Evolutionary conservation across 1,140 invertebrate genomes (phyloP).

Genomic region (Acromyrmex heyeri): DNA sequence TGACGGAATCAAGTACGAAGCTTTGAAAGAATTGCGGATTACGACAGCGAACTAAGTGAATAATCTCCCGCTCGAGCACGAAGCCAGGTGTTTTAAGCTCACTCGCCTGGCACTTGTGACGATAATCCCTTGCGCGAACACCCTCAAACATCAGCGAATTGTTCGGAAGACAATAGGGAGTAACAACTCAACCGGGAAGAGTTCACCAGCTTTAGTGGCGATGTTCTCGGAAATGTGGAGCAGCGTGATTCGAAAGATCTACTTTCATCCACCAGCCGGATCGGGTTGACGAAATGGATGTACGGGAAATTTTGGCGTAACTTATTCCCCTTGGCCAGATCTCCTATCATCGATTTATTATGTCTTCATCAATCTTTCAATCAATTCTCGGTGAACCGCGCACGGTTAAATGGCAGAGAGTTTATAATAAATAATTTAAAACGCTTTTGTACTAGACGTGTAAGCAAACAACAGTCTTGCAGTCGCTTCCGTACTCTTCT

Average conservation of each 20-base stretch:
- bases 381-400: neutral
- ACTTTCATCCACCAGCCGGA: slow-evolving; percentile 3
- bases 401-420: slow-evolving; percentile 75
- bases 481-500: neutral
- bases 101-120: slow-evolving; percentile 1
- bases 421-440: slow-evolving; percentile 70
- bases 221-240: slow-evolving; percentile 10
- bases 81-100: slow-evolving; percentile 18
- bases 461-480: slow-evolving; percentile 51
- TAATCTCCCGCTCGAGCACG: neutral
- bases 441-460: slow-evolving; percentile 71
- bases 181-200: neutral
- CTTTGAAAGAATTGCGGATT: slow-evolving; percentile 32
- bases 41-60: slow-evolving; percentile 8
- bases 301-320: neutral
- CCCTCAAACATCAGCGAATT: neutral
- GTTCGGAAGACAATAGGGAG: neutral
- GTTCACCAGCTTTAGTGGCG: neutral
- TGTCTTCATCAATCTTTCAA: neutral
- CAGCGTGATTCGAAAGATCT: slow-evolving; percentile 2
- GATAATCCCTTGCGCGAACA: slow-evolving; percentile 1
- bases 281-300: slow-evolving; percentile 37
- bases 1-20: neutral
- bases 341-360: slow-evolving; percentile 24
- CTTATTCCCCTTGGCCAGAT: no score